Base-by-base conservation (phyloP, 23 tunicate species). In the Clavelina lepadiformis region DNA sequence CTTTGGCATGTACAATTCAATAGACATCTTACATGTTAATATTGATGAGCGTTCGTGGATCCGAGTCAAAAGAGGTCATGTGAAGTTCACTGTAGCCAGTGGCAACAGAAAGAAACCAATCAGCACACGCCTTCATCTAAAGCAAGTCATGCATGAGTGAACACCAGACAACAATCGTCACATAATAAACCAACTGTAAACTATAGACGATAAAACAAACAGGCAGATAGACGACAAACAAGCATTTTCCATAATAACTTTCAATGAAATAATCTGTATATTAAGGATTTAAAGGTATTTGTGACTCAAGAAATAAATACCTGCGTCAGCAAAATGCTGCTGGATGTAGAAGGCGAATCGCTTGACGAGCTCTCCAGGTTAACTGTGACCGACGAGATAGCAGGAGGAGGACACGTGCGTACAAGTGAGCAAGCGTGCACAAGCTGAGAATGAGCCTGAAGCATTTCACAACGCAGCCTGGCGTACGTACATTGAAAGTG, bases 41-140 rank as follows among this genome's bases (percentile, higher is more conserved):
- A 29, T 65, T 89, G 4, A 61, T 28, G 27, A 89, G 68, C 5
- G 89, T 80, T 1, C 72, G 37, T 0, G 97, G 89, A 58, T 89
- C 97, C 33, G 77, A 86, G 76, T 89, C 97, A 65, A 89, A 89
- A 33, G 97, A 89, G 0, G 74, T 89, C 50, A 75, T 45, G 56
- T 77, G 88, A 0, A 89, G 68, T n/a, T 89, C 54, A 53, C 81
- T 73, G 69, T 89, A 89, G 45, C 73, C 56, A 28, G 56, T 75
- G 18, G 78, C 97, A 30, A 89, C 79, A 35, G 56, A 34, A 23
- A 66, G 55, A 71, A 89, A 89, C 63, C 74, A 68, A 19, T 64
- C 76, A 13, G 83, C 74, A 38, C 97, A 70, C 1, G 73, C 23
- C 32, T 69, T 75, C 89, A 89, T 75, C 97, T 89, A 50, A 51